Evolutionary conservation across 2,888 invertebrate genomes (phyloP).

Genomic region (Capitulum mitella): DNA sequence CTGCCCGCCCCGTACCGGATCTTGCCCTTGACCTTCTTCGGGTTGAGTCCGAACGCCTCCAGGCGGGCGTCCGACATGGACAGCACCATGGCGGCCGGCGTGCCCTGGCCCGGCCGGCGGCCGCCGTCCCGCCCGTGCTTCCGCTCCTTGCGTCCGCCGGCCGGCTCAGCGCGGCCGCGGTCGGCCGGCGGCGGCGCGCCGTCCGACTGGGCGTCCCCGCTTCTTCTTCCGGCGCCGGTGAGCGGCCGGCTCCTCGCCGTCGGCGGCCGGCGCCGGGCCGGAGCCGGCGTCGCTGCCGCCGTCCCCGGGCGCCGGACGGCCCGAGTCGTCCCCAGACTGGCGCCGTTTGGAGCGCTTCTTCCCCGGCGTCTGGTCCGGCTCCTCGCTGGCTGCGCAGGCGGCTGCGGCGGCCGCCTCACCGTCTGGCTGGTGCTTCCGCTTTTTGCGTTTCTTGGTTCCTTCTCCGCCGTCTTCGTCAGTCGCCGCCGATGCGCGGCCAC

Average conservation of each 20-base stretch:
- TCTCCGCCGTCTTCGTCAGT: neutral
- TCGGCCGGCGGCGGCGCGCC: too few relatives aligned
- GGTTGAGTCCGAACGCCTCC: slow-evolving; percentile 24
- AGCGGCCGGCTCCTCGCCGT: too few relatives aligned
- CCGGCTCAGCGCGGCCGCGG: too few relatives aligned
- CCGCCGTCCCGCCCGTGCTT: neutral
- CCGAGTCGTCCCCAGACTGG: neutral
- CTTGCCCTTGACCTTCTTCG: slow-evolving; percentile 1
- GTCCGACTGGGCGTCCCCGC: too few relatives aligned
- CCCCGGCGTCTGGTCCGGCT: too few relatives aligned
- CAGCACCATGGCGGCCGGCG: neutral
- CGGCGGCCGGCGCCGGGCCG: neutral
- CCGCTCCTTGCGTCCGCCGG: too few relatives aligned
- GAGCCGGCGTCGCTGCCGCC: neutral
- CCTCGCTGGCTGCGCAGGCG: too few relatives aligned
- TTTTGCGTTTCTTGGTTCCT: neutral
- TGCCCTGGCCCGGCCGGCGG: neutral
- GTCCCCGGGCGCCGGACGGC: neutral
- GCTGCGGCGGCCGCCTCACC: too few relatives aligned
- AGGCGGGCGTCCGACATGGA: slow-evolving; percentile 20
- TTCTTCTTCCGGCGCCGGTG: neutral
- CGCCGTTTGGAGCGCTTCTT: neutral
- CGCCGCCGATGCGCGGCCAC: neutral
- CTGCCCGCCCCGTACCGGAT: neutral
- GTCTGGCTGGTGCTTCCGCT: too few relatives aligned